Evolutionary conservation across 2,113 vertebrate genomes (phyloP), one percentile per base, ranked within the genome.

Genomic region (Mandrillus leucophaeus): DNA sequence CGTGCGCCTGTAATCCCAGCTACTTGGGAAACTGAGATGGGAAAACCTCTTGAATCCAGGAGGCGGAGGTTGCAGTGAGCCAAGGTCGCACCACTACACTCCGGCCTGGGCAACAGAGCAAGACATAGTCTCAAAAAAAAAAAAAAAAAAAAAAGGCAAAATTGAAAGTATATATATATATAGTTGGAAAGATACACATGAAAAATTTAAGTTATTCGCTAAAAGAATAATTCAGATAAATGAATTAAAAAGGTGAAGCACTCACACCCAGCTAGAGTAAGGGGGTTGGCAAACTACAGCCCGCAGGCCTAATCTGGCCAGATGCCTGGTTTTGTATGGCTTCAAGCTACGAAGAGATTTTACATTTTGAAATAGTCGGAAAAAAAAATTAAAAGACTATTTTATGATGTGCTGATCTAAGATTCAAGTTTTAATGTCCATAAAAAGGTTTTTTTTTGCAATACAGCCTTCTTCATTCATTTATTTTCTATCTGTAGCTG

Each of bases 211-310:
- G 18, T 73, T 73, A 93, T 1, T 80, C 25, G 18, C 50, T 93
- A 59, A 91, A 90, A 84, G 20, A 95, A 23, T 66, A 94, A 79
- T 88, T 70, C 45, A 88, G 30, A 80, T 8, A 79, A 90, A 94
- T n/a, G 11, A 75, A 76, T 70, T 90, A 61, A 72, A 50, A 85
- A 64, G 55, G 43, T 89, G 16, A 93, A 72, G 2, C 6, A 9
- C 14, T 48, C 18, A 88, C 14, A 82, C 76, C 38, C 23, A 82
- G 85, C 35, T 18, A 82, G 8, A 93, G 52, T 14, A 75, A 84
- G 16, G 52, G 23, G 52, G 23, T 55, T 30, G n/a, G 45, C 43
- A 96, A 86, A 91, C 40, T 57, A 66, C 1, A 82, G 57, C n/a
- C 55, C 8, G 2, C 9, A 82, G 45, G n/a, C 35, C 40, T 88